A percentile compares a stretch with the other conserved stretches of the same genome.
Evolutionary conservation across 1,140 invertebrate species (phyloP).

Genomic region (Papilio aristodemus): DNA sequence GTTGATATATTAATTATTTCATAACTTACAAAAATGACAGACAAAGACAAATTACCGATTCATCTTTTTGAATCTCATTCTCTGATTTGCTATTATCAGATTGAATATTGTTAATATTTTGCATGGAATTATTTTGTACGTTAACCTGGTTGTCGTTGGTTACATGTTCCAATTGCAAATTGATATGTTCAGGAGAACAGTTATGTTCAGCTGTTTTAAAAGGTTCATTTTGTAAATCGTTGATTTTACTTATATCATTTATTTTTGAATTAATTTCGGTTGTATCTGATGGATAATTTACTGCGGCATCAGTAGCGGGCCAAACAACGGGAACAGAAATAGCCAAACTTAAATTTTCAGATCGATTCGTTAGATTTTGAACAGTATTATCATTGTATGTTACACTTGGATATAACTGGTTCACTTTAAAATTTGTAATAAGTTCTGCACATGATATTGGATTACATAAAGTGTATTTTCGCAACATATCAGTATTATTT

Average conservation of each 20-base stretch:
- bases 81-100: not conserved
- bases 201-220: not conserved
- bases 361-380: no score
- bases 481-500: no score
- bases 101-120: not conserved
- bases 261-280: not conserved
- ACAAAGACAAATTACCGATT: not conserved
- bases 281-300: not conserved
- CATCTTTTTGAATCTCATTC: not conserved
- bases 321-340: no score
- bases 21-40: not conserved
- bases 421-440: no score
- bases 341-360: not conserved
- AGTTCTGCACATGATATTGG: no score
- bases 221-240: not conserved
- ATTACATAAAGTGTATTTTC: no score
- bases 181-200: not conserved
- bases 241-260: not conserved
- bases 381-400: no score
- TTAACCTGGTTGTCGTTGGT: not conserved
- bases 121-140: not conserved
- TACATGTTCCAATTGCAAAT: not conserved
- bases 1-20: not conserved
- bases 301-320: not conserved
- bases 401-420: no score